Evolutionary conservation across 2,797 vertebrate genomes (phyloP).

Genomic region (Poecilia velifera): DNA sequence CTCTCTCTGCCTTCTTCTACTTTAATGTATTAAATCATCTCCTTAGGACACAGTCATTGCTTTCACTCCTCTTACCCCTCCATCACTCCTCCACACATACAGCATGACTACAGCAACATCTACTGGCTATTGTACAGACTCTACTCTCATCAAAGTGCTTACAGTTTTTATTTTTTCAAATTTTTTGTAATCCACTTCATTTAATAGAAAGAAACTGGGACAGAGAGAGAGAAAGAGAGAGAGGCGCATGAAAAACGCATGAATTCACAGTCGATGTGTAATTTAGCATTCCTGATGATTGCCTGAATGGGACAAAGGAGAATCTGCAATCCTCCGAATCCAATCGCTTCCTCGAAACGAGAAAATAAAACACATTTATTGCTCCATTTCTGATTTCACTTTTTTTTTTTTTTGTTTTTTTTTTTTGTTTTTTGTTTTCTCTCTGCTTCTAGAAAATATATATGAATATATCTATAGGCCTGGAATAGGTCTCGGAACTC

Average conservation of each 20-base stretch:
- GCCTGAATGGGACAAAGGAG: conserved; percentile 73
- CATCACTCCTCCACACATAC: conserved; percentile 5
- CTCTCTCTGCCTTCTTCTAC: conserved; percentile 45
- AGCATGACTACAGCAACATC: conserved; percentile 72
- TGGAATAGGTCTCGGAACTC: conserved; percentile 69
- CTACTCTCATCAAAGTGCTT: conserved; percentile 73
- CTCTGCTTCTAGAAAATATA: conserved; percentile 83
- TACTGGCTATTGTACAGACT: conserved; percentile 70
- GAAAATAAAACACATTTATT: conserved; percentile 85
- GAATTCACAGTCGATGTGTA: conserved; percentile 72
- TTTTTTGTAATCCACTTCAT: conserved; percentile 46
- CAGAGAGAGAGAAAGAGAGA: conserved; percentile 32
- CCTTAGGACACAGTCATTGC: conserved; percentile 40
- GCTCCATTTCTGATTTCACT: conserved; percentile 83
- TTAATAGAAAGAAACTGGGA: conserved; percentile 42
- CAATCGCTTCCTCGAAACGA: conserved; percentile 61
- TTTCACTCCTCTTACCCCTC: conserved; percentile 12
- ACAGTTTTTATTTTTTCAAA: conserved; percentile 48
- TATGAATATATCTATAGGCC: conserved; percentile 79
- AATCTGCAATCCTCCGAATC: conserved; percentile 55
- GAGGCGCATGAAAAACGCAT: conserved; percentile 38
- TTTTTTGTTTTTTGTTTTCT: conserved; percentile 31
- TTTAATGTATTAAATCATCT: conserved; percentile 44
- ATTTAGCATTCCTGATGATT: conserved; percentile 75
- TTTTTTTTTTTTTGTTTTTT: conserved; percentile 54